A percentile compares a stretch with the other conserved stretches of the same genome.
Evolutionary conservation across 2,113 vertebrate genomes (phyloP).

Genomic region (Otus sunia): DNA sequence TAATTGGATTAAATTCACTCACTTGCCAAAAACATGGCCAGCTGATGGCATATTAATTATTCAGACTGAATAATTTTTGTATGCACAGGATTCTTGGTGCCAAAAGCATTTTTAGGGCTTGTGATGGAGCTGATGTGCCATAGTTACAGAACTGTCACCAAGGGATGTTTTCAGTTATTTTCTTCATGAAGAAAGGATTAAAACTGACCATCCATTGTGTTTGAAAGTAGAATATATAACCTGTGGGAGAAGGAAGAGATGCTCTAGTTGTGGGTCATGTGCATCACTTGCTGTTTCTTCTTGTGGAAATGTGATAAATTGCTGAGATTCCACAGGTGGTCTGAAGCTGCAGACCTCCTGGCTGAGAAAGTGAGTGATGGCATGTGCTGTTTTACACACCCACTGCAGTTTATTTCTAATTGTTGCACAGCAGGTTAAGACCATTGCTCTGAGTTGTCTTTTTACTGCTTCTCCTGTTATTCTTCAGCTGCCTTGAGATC

Average conservation of each 20-base stretch:
- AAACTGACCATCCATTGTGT: neutral
- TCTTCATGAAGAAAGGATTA: neutral
- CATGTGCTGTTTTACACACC: neutral
- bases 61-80: neutral
- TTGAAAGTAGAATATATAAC: neutral
- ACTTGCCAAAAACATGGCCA: neutral
- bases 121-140: neutral
- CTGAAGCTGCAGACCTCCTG: neutral
- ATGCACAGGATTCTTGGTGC: neutral
- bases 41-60: slow-evolving; percentile 9
- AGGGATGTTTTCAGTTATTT: neutral
- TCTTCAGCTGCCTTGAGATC: neutral
- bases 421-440: neutral
- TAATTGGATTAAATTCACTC: slow-evolving; percentile 49
- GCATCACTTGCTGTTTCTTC: neutral
- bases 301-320: neutral
- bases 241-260: neutral
- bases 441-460: neutral
- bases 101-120: neutral
- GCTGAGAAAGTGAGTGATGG: neutral
- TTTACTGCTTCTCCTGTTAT: neutral
- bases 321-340: neutral
- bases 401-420: neutral
- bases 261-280: neutral
- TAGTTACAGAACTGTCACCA: neutral